Evolutionary conservation across 2,888 invertebrate genomes (phyloP), one percentile per base, ranked within the genome.

Genomic region (Emmelina monodactyla): DNA sequence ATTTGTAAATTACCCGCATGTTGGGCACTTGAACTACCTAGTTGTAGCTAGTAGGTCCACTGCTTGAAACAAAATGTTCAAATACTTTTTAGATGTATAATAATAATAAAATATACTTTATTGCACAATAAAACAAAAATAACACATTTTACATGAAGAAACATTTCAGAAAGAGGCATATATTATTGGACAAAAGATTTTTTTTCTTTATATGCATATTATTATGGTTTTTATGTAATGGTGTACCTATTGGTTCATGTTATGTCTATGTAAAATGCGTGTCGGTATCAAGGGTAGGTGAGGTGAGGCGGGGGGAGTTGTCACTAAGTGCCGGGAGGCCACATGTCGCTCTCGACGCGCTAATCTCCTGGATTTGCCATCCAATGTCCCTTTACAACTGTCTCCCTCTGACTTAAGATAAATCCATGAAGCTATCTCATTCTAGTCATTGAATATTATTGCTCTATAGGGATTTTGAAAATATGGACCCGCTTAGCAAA

Each of bases 381-480:
- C 58, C 71, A 51, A 58, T 75, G 73, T 72, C 76, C 76, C 73
- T 64, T 49, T 42, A 47, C 43, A 52, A 50, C 37, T 41, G 51
- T 50, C 22, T 76, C 76, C 53, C 65, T 42, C 56, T 73, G 58
- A 41, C 49, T 44, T 49, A 46, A 44, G 47, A 40, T 41, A 33
- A 43, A 35, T 38, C 48, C 50, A 60, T 70, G 62, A 58, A 58
- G 58, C 62, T 57, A 56, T 78, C 71, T 70, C 78, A 56, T 56
- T 51, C 58, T 60, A 53, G 70, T 71, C 75, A 76, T 76, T 76
- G 76, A 75, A 78, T 76, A 76, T 78, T 78, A 79, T 79, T 78
- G 78, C 76, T 73, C 78, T 75, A 71, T 76, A 61, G 79, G 79
- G 79, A 79, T 79, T 78, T 76, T 72, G 70, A 75, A 79, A 79